These are phyloP conservation scores for Ophonus ardosiacus DNA, from an alignment of 2,888 invertebrate genomes.

Conservation along the genomic window DNA sequence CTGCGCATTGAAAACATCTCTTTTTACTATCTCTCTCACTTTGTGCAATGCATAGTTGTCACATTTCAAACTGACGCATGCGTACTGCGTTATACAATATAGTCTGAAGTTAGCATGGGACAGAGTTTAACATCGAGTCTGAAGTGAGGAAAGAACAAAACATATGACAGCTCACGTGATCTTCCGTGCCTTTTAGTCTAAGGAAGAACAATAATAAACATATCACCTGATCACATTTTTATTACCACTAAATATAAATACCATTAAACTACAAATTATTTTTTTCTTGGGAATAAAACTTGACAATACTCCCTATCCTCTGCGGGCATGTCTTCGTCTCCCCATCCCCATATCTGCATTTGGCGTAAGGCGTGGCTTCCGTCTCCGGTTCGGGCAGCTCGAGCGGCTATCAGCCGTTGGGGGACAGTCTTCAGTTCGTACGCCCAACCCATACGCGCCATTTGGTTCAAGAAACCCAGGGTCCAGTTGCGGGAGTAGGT, in stretches of 20 bases:
- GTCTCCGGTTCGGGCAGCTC: constrained; percentile 86
- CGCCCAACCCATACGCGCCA: constrained; percentile 82
- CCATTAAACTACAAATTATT: background rate
- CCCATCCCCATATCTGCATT: constrained; percentile 88
- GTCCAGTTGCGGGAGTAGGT: constrained; percentile 71
- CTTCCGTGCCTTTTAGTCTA: no score
- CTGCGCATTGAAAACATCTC: no score
- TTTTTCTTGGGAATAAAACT: constrained; percentile 36
- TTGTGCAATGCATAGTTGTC: no score
- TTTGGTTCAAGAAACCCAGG: constrained; percentile 71
- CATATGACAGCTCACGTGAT: no score
- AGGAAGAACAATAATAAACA: background rate
- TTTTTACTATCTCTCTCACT: no score
- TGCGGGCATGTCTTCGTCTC: constrained; percentile 85
- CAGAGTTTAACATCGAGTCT: no score
- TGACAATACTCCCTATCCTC: constrained; percentile 80
- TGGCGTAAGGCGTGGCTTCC: constrained; percentile 74
- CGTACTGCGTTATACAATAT: no score
- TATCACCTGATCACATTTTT: background rate
- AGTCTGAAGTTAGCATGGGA: no score
- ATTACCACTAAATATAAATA: background rate
- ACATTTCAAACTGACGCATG: no score
- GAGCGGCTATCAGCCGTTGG: constrained; percentile 82
- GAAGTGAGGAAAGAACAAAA: no score
- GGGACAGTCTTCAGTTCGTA: constrained; percentile 91